Percentiles rank a stretch among this genome's conserved stretches.
These are phyloP conservation scores for Antechinus flavipes DNA, from an alignment of 2,113 vertebrate genomes.

Conservation along the genomic window DNA sequence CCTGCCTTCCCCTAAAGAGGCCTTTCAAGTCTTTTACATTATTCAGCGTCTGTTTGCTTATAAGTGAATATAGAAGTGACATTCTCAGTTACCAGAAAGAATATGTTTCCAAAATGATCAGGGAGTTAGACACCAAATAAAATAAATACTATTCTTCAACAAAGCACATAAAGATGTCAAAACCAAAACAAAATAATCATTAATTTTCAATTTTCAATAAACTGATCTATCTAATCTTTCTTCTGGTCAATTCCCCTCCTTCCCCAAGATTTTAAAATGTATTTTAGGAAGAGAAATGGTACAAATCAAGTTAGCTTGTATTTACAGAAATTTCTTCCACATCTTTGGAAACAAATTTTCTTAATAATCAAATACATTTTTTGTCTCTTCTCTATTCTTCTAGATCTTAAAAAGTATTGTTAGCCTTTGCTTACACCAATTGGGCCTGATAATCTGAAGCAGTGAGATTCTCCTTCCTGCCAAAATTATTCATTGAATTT, in stretches of 20 bases:
- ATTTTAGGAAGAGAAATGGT: constrained; percentile 6
- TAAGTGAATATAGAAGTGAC: too few species aligned
- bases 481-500: neutral
- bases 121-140: neutral
- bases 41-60: too few species aligned
- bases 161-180: neutral
- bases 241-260: neutral
- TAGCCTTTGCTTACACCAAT: neutral
- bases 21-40: too few species aligned
- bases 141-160: constrained; percentile 13
- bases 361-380: constrained; percentile 24
- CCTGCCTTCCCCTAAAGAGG: too few species aligned
- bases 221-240: neutral
- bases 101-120: neutral
- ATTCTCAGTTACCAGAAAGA: too few species aligned
- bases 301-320: constrained; percentile 2
- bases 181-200: too few species aligned
- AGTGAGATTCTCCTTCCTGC: neutral
- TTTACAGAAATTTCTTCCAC: neutral
- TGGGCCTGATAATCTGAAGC: neutral
- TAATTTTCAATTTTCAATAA: constrained; percentile 33
- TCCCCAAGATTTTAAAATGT: neutral
- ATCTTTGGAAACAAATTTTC: neutral
- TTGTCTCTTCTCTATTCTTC: neutral
- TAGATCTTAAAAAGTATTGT: neutral